A percentile compares a stretch with the other conserved stretches of the same genome.
Conservation (phyloP, 2,797 vertebrate genomes). For the Enteromius thamalakanensis region DNA sequence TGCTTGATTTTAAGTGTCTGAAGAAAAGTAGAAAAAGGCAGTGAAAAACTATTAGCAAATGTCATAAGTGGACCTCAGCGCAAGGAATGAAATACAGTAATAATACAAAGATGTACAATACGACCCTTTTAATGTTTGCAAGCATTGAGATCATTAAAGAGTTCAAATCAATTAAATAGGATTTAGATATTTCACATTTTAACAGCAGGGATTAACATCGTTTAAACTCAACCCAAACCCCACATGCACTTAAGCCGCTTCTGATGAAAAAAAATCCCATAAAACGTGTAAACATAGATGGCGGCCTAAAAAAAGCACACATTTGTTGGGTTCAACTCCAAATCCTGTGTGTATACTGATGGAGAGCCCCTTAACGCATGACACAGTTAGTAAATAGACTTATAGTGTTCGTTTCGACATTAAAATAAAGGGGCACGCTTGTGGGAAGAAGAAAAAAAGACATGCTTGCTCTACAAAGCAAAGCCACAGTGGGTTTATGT, state of each 20-base stretch:
- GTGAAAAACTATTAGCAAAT: background rate
- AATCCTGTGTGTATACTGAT: constrained; percentile 47
- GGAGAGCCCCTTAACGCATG: constrained; percentile 52
- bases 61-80: background rate
- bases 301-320: constrained; percentile 50
- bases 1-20: background rate
- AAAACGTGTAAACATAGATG: constrained; percentile 41
- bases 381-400: constrained; percentile 57
- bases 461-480: constrained; percentile 57
- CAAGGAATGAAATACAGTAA: background rate
- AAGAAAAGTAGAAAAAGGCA: background rate
- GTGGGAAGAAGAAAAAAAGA: constrained; percentile 49
- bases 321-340: constrained; percentile 44
- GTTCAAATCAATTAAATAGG: constrained; percentile 21
- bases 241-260: constrained; percentile 42
- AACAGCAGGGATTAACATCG: background rate
- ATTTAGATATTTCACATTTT: constrained; percentile 27
- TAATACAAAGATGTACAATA: background rate
- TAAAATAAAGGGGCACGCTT: constrained; percentile 57
- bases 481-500: constrained; percentile 68
- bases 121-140: constrained; percentile 5
- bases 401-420: constrained; percentile 50
- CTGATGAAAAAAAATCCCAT: constrained; percentile 23
- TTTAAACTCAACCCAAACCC: constrained; percentile 49
- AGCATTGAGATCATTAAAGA: constrained; percentile 16